Percentiles rank a stretch among this genome's conserved stretches.
phyloP scores from a whole-genome alignment of 2,888 invertebrate species.

The Athalia circularis region DNA sequence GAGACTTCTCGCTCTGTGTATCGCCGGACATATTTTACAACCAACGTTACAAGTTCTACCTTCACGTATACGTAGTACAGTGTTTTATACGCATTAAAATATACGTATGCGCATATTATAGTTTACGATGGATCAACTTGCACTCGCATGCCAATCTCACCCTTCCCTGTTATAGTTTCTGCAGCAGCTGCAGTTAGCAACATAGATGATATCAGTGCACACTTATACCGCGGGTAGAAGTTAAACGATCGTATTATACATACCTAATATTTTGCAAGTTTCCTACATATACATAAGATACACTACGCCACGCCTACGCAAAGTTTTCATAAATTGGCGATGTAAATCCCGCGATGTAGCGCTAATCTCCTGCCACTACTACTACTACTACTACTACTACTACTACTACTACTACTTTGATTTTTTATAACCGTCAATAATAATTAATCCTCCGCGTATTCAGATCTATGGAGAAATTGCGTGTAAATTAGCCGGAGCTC shows the following conservation, averaged over 20 bases:
- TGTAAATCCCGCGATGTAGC: too few species aligned
- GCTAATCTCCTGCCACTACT: too few species aligned
- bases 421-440: too few species aligned
- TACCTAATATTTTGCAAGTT: neutral
- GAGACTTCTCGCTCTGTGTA: neutral
- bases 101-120: neutral
- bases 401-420: too few species aligned
- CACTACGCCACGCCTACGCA: neutral
- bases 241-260: neutral
- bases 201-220: too few species aligned
- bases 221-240: neutral
- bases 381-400: too few species aligned
- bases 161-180: neutral
- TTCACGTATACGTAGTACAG: neutral
- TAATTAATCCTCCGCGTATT: too few species aligned
- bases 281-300: neutral
- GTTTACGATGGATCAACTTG: conserved; percentile 10
- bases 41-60: conserved; percentile 17
- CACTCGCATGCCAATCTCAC: conserved; percentile 3
- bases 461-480: too few species aligned
- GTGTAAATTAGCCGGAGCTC: too few species aligned
- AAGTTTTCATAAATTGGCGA: neutral
- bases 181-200: too few species aligned
- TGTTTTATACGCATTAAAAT: neutral
- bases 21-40: conserved; percentile 9